Conservation (phyloP, 2,797 vertebrate species). For the Alfaro cultratus region DNA sequence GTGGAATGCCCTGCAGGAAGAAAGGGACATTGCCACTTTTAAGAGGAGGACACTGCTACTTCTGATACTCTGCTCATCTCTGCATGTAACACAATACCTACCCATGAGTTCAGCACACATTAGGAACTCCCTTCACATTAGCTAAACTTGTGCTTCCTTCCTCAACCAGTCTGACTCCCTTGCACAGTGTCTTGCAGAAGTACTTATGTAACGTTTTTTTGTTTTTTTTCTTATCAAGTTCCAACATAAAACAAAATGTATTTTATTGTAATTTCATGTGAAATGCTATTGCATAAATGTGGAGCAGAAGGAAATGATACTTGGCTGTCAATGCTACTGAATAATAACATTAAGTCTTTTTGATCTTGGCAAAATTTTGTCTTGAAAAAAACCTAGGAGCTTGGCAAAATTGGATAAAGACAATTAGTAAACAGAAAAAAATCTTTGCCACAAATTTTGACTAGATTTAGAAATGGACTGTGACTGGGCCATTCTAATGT, state of each 20-base stretch:
- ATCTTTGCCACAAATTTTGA: background rate
- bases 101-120: slow-evolving; percentile 17
- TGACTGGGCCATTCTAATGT: background rate
- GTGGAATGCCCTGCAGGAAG: slow-evolving; percentile 74
- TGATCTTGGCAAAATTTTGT: background rate
- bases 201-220: background rate
- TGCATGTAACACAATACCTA: slow-evolving; percentile 55
- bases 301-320: background rate
- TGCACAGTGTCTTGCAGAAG: background rate
- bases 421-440: background rate
- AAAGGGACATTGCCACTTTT: slow-evolving; percentile 64
- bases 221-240: background rate
- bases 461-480: background rate
- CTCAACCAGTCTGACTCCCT: background rate
- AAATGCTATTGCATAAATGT: background rate
- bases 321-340: background rate
- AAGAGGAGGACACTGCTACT: slow-evolving; percentile 57
- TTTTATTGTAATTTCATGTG: background rate
- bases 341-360: background rate
- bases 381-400: background rate
- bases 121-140: slow-evolving; percentile 29
- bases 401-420: background rate
- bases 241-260: background rate
- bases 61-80: slow-evolving; percentile 54
- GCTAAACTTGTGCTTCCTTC: slow-evolving; percentile 23